Evolutionary conservation across 1,140 invertebrate genomes (phyloP), one percentile per base, ranked within the genome.

Genomic region (Tenebrio molitor): DNA sequence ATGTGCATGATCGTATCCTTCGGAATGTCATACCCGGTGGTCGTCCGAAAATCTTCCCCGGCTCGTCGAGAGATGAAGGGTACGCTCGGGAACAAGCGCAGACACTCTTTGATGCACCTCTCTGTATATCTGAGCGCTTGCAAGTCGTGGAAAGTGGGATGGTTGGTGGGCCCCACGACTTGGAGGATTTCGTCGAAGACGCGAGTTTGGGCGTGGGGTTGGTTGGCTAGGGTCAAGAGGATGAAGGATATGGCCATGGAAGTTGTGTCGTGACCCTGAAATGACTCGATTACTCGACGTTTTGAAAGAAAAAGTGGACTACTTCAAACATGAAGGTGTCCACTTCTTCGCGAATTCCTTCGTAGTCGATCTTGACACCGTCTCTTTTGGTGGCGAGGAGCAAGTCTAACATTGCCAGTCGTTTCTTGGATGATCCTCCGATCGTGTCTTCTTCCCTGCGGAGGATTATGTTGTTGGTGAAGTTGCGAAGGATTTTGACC

Each of bases 271-370:
- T 84, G 83, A 15, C 83, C 83, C 82, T 84, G 65, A 4, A 62
- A 81, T 10, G 92, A 62, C 0, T 16, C 4, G 4, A 0, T 4
- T 62, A 83, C 82, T n/a, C n/a, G n/a, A n/a, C n/a, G n/a, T n/a
- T n/a, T n/a, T n/a, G n/a, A n/a, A n/a, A n/a, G n/a, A n/a, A n/a
- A n/a, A n/a, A n/a, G n/a, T n/a, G n/a, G n/a, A n/a, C n/a, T n/a
- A n/a, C n/a, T 84, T 90, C 91, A 83, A 93, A 93, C 87, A 93
- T 91, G 77, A 93, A 94, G 0, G 92, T 94, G 79, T 94, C 92
- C 1, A 93, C 91, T 86, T 95, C 93, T 80, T 94, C 92, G 71
- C 89, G 85, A 36, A 95, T 92, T 66, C 93, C 92, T n/a, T 84
- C 72, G 42, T 89, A 81, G 66, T 85, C 87, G 44, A 88, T 87